A percentile compares a stretch with the other conserved stretches of the same genome.
Evolutionary conservation across 2,888 invertebrate genomes (phyloP).

Genomic region (Oeneis ivallda): DNA sequence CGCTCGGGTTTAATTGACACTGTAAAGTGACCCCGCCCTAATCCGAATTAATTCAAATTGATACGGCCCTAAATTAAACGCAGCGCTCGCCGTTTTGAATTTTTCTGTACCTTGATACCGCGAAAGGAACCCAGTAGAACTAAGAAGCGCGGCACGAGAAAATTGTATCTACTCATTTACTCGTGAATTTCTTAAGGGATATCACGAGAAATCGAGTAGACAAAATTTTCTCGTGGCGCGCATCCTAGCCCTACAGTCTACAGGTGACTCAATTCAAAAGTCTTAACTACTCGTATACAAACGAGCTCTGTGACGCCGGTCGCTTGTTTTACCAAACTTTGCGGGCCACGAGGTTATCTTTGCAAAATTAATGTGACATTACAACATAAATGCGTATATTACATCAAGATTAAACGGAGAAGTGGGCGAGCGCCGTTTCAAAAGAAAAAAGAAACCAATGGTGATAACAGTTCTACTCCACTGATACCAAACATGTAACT

Average conservation of each 20-base stretch:
- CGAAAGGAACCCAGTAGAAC: background rate
- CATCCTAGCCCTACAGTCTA: too few relatives aligned
- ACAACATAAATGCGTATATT: too few relatives aligned
- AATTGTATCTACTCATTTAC: too few relatives aligned
- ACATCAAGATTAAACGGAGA: too few relatives aligned
- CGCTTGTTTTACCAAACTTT: background rate
- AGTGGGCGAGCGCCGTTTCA: too few relatives aligned
- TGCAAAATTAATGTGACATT: background rate
- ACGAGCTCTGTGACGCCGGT: background rate
- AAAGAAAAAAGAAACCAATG: too few relatives aligned
- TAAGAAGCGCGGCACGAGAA: too few relatives aligned
- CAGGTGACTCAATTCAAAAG: background rate
- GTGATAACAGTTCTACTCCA: too few relatives aligned
- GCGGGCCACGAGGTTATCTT: background rate
- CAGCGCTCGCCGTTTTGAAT: constrained; percentile 36
- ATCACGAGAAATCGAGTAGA: too few relatives aligned
- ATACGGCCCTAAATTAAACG: constrained; percentile 53
- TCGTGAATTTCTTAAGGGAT: too few relatives aligned
- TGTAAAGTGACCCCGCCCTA: constrained; percentile 51
- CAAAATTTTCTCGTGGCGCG: too few relatives aligned
- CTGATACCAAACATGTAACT: too few relatives aligned
- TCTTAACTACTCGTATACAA: background rate
- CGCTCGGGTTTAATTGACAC: constrained; percentile 67
- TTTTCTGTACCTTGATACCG: constrained; percentile 31
- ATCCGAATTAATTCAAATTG: constrained; percentile 69